phyloP scores from a whole-genome alignment of 1,140 invertebrate species.

The Drosophila tristis region DNA sequence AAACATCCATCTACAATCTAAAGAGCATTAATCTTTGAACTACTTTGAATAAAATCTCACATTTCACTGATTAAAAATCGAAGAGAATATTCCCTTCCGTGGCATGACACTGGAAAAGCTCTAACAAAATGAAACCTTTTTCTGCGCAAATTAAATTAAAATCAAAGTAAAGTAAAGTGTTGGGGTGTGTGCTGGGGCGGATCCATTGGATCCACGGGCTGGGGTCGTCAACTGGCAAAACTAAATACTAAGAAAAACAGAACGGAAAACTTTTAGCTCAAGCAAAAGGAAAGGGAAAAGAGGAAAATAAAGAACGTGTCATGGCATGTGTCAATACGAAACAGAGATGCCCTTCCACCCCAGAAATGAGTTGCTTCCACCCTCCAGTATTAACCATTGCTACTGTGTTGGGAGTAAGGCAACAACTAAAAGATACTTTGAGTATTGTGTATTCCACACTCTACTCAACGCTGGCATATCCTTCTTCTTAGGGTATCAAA shows the following conservation, averaged over 20 bases:
- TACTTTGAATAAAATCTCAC: background rate
- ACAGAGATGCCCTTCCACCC: too few species aligned
- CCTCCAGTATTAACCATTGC: too few species aligned
- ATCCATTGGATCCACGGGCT: constrained; percentile 4
- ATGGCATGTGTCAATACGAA: background rate
- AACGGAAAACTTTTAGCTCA: constrained; percentile 31
- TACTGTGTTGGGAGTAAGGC: too few species aligned
- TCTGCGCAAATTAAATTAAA: constrained; percentile 63
- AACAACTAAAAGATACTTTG: too few species aligned
- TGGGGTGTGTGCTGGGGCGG: constrained; percentile 11
- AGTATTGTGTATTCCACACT: too few species aligned
- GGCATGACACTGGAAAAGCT: constrained; percentile 8
- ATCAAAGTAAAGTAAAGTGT: constrained; percentile 35
- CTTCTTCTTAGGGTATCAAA: background rate
- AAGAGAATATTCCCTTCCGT: background rate
- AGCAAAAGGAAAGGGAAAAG: constrained; percentile 14
- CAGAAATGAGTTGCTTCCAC: too few species aligned
- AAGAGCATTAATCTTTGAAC: background rate
- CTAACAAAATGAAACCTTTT: constrained; percentile 48
- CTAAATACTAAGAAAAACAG: constrained; percentile 39
- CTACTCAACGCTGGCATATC: too few species aligned
- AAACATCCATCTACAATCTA: too few species aligned
- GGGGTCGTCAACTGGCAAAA: constrained; percentile 42
- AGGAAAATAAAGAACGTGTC: background rate
- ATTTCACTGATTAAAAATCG: constrained; percentile 6